Conservation (phyloP, 2,888 invertebrate species). For the Periphyllus acericola region DNA sequence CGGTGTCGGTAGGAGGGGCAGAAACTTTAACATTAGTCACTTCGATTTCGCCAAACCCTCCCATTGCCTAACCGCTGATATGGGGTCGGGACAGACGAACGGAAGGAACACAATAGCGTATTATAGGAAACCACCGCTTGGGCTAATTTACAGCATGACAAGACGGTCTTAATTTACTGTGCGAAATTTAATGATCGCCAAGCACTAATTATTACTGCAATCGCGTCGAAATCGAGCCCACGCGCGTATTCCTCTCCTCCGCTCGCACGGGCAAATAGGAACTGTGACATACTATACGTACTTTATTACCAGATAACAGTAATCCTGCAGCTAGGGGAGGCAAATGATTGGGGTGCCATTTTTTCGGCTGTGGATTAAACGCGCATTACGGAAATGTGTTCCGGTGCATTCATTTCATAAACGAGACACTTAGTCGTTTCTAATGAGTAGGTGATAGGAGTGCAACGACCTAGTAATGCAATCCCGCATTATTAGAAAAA, state of each 20-base stretch:
- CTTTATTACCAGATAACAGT: neutral
- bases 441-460: too few relatives aligned
- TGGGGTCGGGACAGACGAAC: neutral
- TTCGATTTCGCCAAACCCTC: conserved; percentile 46
- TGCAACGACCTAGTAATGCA: too few relatives aligned
- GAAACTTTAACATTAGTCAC: conserved; percentile 58
- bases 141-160: conserved; percentile 48
- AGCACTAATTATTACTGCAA: conserved; percentile 45
- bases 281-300: neutral
- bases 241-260: too few relatives aligned
- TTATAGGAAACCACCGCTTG: conserved; percentile 27
- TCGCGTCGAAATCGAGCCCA: conserved; percentile 39
- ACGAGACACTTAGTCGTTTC: too few relatives aligned
- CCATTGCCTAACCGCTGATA: neutral
- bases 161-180: conserved; percentile 49
- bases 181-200: conserved; percentile 49
- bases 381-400: too few relatives aligned
- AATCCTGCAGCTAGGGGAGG: neutral
- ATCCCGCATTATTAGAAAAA: too few relatives aligned
- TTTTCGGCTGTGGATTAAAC: neutral
- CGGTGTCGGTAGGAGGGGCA: neutral
- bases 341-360: neutral
- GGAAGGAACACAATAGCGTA: conserved; percentile 22
- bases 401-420: too few relatives aligned
- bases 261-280: neutral